Evolutionary conservation across 2,888 invertebrate genomes (phyloP), one percentile per base, ranked within the genome.

Genomic region (Agelastica alni): DNA sequence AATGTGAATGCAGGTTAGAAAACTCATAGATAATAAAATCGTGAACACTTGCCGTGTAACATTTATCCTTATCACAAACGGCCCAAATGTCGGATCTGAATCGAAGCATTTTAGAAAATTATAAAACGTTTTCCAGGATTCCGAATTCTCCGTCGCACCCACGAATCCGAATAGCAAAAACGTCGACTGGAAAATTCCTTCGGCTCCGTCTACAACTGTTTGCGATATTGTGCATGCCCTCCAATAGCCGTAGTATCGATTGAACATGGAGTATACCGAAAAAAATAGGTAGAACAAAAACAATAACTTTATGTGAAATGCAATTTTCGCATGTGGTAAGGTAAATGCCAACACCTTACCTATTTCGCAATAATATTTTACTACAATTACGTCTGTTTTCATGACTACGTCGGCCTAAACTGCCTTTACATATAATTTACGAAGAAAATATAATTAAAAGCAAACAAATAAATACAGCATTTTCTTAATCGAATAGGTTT

Each of bases 191-290:
- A 12, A 16, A 12, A 20, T 32, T 4, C 28, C 47, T 47, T 47
- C 16, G 17, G 31, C 4, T 1, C 26, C 17, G 37, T 47, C 47
- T 4, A 47, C 14, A 1, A 47, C 22, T 16, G 37, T 47, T 28
- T 47, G 28, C 16, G 28, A n/a, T 3, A 28, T 4, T 12, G 16
- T 28, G 7, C 36, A 47, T 14, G 16, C n/a, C n/a, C 9, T 13
- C 47, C 47, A 47, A 13, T 37, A 47, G 17, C 47, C 47, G 13
- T 47, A 37, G 31, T 37, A 37, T 12, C 37, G 14, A 10, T 37
- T 47, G 6, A 26, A 16, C 20, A 46, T 46, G 7, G 46, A 36
- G 12, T 20, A 46, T 1, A 36, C n/a, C n/a, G n/a, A n/a, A n/a
- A n/a, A n/a, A n/a, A n/a, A n/a, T n/a, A n/a, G n/a, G n/a, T n/a